Evolutionary conservation across 2,888 invertebrate species (phyloP).

Genomic region (Lomographa bimaculata): DNA sequence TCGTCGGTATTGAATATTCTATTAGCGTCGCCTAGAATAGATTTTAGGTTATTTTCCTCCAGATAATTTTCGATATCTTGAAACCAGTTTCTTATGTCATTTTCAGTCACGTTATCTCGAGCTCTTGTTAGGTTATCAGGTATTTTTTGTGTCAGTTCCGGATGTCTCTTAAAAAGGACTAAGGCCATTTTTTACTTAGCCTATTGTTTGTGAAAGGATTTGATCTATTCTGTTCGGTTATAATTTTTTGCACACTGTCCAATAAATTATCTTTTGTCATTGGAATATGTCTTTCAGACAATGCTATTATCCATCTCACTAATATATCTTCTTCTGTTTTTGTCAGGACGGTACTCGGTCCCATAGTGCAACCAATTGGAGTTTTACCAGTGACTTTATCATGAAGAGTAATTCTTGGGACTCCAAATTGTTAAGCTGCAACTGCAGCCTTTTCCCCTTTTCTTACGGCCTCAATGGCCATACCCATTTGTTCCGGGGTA

Average conservation of each 20-base stretch:
- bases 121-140: constrained; percentile 27
- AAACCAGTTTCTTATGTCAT: constrained; percentile 29
- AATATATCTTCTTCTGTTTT: constrained; percentile 15
- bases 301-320: constrained; percentile 25
- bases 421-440: constrained; percentile 23
- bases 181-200: constrained; percentile 30
- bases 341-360: constrained; percentile 20
- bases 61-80: constrained; percentile 28
- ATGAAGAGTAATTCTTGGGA: constrained; percentile 25
- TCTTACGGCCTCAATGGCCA: constrained; percentile 23
- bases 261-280: constrained; percentile 27
- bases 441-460: constrained; percentile 23
- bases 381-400: constrained; percentile 24
- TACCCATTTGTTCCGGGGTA: constrained; percentile 17
- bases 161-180: constrained; percentile 17
- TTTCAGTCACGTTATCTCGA: constrained; percentile 26
- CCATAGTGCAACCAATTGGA: constrained; percentile 26
- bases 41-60: too few species aligned
- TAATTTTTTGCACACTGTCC: constrained; percentile 35
- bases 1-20: constrained; percentile 45
- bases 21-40: constrained; percentile 26
- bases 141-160: constrained; percentile 13
- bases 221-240: constrained; percentile 17
- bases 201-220: constrained; percentile 31
- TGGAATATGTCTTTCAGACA: constrained; percentile 25